Evolutionary conservation across 2,797 vertebrate species (phyloP), one percentile per base, ranked within the genome.

Genomic region (Rousettus madagascariensis): DNA sequence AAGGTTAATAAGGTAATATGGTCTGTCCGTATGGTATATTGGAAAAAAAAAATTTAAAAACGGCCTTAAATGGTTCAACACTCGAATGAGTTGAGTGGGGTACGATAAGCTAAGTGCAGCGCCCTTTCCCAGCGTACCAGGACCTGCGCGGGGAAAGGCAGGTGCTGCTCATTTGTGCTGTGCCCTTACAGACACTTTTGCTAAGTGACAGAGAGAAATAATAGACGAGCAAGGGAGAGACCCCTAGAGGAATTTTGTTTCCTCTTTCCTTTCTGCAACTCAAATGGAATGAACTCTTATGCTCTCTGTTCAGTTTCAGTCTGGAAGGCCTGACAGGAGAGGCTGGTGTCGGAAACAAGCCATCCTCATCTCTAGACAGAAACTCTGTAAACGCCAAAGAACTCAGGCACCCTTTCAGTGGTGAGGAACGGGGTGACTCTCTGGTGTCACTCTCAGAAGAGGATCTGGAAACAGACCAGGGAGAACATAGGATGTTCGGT

Each of bases 391-490:
- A 94, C 57, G 75, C 97, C 71, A 97, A 98, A 91, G 98, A 98
- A 68, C 98, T 98, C 71, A 97, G 98, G 30, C 97, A 96, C n/a
- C 97, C 98, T 0, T 98, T 98, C 12, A 75, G 98, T 90, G 98
- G 97, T 82, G 98, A 98, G 22, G 99, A 99, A 8, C 98, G 98
- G 11, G 98, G 99, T 5, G 99, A 98, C 30, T 99, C 99, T 2
- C 96, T 99, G 92, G 98, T 99, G 69, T 99, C 99, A 3, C 99
- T 99, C 71, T 98, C 98, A 0, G 99, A 99, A 97, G 99, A 99
- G 93, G 99, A 99, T 83, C 98, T 98, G 92, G 99, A 99, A 85
- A 98, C 98, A 0, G 98, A 99, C 94, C 98, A 98, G 90, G 98
- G 97, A 74, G 98, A 99, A 38, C 98, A 98, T 10, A 89, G 98